Evolutionary conservation across 1,140 invertebrate genomes (phyloP).

Genomic region (Sminthurides bifidus): DNA sequence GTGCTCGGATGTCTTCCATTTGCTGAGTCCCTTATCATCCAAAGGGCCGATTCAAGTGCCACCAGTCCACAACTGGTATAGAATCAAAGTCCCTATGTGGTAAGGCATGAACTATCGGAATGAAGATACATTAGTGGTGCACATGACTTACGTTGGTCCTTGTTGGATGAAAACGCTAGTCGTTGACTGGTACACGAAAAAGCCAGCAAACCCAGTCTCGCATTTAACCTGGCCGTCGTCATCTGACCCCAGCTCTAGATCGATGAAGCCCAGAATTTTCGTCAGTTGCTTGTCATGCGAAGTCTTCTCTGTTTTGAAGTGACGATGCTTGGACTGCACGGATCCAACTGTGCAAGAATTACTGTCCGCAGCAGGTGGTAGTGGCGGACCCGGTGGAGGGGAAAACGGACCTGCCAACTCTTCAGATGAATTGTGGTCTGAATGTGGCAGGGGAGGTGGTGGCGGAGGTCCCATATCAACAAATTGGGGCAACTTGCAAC

Average conservation of each 20-base stretch:
- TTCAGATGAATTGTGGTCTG: background rate
- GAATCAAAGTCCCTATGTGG: no score
- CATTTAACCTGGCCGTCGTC: background rate
- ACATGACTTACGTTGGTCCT: slow-evolving; percentile 15
- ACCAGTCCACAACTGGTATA: slow-evolving; percentile 66
- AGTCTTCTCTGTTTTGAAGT: background rate
- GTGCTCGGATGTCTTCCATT: background rate
- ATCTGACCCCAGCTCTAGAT: background rate
- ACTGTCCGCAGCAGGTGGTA: background rate
- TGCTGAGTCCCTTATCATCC: background rate
- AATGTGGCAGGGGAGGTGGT: background rate
- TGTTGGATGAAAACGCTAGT: slow-evolving; percentile 3
- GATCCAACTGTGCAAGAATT: background rate
- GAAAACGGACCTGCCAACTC: background rate
- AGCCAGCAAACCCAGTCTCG: background rate
- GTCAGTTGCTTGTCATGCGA: background rate
- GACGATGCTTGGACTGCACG: background rate
- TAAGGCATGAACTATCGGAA: slow-evolving; percentile 31
- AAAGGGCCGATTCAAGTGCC: slow-evolving; percentile 47
- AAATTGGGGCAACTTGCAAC: background rate
- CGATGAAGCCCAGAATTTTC: no score
- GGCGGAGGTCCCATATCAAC: background rate
- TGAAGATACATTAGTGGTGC: slow-evolving; percentile 11
- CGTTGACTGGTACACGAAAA: background rate
- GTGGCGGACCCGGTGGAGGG: background rate